Percentiles rank a stretch among this genome's conserved stretches.
phyloP scores from a whole-genome alignment of 2,797 vertebrate species.

The Acanthis flammea region DNA sequence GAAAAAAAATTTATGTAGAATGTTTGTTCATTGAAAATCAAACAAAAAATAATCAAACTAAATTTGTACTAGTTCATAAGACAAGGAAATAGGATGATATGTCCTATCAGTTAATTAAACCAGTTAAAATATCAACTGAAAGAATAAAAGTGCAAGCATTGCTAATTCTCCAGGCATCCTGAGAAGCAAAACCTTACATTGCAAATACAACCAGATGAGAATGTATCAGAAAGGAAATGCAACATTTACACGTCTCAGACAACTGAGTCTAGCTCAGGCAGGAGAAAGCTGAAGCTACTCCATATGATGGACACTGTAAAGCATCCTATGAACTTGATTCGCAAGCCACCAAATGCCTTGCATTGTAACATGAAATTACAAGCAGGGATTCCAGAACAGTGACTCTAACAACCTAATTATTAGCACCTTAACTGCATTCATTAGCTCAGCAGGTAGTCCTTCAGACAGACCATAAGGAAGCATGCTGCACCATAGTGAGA shows the following conservation, averaged over 20 bases:
- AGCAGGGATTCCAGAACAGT: neutral
- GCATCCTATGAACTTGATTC: neutral
- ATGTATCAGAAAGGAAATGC: neutral
- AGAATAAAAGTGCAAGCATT: neutral
- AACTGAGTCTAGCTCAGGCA: neutral
- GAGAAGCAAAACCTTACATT: neutral
- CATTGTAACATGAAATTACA: neutral
- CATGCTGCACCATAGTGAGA: neutral
- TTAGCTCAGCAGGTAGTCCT: neutral
- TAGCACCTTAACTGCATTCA: neutral
- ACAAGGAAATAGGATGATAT: neutral
- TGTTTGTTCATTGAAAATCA: neutral
- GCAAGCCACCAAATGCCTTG: neutral
- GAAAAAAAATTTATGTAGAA: neutral
- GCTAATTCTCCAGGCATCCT: neutral
- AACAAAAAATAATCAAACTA: neutral
- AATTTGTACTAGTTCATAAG: neutral
- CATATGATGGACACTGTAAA: neutral
- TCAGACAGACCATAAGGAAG: neutral
- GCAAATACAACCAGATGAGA: neutral
- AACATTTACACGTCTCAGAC: neutral
- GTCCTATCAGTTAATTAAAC: neutral
- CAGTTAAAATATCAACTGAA: neutral
- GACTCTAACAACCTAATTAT: fast-evolving
- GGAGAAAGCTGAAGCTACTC: neutral